Evolutionary conservation across 1,140 invertebrate species (phyloP), one percentile per base, ranked within the genome.

Genomic region (Bombus fervidus): DNA sequence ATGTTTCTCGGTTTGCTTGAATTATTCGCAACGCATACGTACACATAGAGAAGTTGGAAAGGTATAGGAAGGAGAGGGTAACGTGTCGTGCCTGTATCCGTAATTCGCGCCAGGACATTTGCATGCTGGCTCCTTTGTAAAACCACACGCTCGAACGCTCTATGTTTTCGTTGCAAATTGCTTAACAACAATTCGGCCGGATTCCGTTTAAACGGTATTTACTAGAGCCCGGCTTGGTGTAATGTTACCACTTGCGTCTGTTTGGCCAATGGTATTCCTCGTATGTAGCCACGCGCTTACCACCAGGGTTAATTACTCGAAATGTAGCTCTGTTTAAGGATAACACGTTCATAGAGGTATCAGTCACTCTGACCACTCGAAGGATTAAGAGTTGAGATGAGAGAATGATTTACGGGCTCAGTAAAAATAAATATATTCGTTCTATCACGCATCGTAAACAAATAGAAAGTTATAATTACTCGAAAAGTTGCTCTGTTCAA

Each of bases 1-100:
- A 85, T 81, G 84, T 81, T 85, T 81, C 69, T 72, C 79, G 78
- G 59, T 81, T 81, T 81, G 41, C 79, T 74, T 47, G 71, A 85
- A 81, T 85, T 81, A 81, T 68, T 47, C 47, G 25, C 73, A 13
- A 15, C 34, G 18, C 6, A n/a, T n/a, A 62, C 28, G 12, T 62
- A 5, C 28, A 62, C 28, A 28, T 0, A 9, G 18, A 1, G 66
- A 9, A 34, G 66, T 22, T 68, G 34, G 10, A 69, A 37, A 37
- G 31, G 66, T 34, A 10, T 34, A 25, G 64, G 18, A 31, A 8
- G 31, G 18, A 25, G 22, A 9, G 66, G 18, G 8, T 66, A 62
- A 62, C 41, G 39, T 28, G 43, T 68, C 34, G n/a, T 13, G 2
- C 59, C 57, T 41, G 34, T 34, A 25, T 41, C 47, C 68, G 41